Evolutionary conservation across 2,113 vertebrate genomes (phyloP).

Genomic region (Microcebus ravelobensis): DNA sequence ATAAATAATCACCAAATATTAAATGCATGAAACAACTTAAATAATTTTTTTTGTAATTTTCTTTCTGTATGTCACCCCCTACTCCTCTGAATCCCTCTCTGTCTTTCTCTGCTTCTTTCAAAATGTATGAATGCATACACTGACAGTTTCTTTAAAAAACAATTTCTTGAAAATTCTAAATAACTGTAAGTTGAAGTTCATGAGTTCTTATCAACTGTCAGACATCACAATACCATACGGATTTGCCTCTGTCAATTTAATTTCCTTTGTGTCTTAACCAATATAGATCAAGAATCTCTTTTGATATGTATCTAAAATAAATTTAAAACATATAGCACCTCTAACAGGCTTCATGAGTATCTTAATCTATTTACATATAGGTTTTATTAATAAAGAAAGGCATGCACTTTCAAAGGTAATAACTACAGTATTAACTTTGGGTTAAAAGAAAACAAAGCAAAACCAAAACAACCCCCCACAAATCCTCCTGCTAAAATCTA

Average conservation of each 20-base stretch:
- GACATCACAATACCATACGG: not conserved
- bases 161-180: constrained; percentile 50
- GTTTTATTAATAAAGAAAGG: not conserved
- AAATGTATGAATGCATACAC: not conserved
- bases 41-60: not conserved
- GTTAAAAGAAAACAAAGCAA: not conserved
- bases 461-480: not conserved
- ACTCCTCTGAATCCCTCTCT: not conserved
- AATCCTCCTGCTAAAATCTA: not conserved
- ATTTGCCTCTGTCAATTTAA: constrained; percentile 53
- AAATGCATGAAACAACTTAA: not conserved
- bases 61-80: not conserved
- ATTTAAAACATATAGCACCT: not conserved
- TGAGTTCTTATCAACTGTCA: constrained; percentile 68
- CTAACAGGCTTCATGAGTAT: not conserved
- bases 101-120: not conserved
- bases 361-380: not conserved
- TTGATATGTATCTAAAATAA: constrained; percentile 22
- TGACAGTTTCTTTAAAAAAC: constrained; percentile 52
- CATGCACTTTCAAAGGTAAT: not conserved
- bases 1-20: not conserved
- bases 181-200: constrained; percentile 54
- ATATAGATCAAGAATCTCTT: constrained; percentile 10
- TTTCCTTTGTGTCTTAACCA: constrained; percentile 60
- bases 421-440: not conserved